A percentile compares a stretch with the other conserved stretches of the same genome.
phyloP scores from a whole-genome alignment of 1,140 invertebrate genomes.

The Wiebesia pumilae region DNA sequence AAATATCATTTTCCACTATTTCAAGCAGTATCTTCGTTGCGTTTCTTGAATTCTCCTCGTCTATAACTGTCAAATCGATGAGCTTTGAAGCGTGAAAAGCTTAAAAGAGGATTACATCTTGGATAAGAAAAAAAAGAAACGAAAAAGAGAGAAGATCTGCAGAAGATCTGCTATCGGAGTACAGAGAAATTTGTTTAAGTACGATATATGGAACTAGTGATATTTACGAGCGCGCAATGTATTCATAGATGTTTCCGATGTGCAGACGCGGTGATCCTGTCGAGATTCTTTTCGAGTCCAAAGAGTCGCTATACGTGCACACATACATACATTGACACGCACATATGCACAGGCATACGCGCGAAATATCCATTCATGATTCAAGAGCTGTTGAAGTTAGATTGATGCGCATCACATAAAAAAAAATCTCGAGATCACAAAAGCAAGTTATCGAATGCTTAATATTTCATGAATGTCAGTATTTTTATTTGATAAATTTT shows the following conservation, averaged over 20 bases:
- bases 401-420: conserved; percentile 7
- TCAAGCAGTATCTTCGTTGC: not conserved
- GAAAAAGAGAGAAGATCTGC: not conserved
- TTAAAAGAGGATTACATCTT: conserved; percentile 27
- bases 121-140: not conserved
- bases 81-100: not conserved
- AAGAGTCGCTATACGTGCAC: not conserved
- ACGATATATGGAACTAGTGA: conserved; percentile 32
- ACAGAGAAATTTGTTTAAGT: conserved; percentile 35
- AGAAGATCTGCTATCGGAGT: not conserved
- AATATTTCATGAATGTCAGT: no score
- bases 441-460: no score
- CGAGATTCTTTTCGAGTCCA: not conserved
- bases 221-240: conserved; percentile 32
- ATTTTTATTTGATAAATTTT: no score
- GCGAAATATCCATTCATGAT: conserved; percentile 34
- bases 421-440: not conserved
- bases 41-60: not conserved
- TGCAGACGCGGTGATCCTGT: not conserved
- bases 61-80: not conserved
- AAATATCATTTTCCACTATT: not conserved
- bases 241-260: conserved; percentile 42
- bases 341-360: not conserved
- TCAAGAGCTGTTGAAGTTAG: conserved; percentile 25
- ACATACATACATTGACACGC: no score